These are phyloP conservation scores for Neodiprion fabricii DNA, from an alignment of 1,140 invertebrate genomes.

Conservation along the genomic window DNA sequence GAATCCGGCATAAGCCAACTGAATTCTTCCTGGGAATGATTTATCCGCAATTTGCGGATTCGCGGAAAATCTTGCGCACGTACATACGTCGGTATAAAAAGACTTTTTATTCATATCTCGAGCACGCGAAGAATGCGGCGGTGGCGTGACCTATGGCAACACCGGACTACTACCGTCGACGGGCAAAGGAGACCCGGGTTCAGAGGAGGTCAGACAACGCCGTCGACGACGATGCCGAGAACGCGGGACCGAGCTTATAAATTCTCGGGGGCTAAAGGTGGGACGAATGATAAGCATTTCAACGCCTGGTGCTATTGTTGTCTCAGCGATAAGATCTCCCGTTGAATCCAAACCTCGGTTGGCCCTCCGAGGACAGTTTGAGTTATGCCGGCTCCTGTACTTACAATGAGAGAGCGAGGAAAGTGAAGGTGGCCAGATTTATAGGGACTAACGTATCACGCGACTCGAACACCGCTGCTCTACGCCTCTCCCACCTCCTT, in stretches of 20 bases:
- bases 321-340: slow-evolving; percentile 46
- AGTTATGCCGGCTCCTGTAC: slow-evolving; percentile 37
- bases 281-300: slow-evolving; percentile 43
- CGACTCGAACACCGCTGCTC: slow-evolving; percentile 24
- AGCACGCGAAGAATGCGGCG: not conserved
- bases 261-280: slow-evolving; percentile 12
- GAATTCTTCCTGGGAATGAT: too few relatives aligned
- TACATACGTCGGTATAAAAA: too few relatives aligned
- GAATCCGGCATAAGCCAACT: too few relatives aligned
- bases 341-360: slow-evolving; percentile 40
- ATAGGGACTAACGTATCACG: slow-evolving; percentile 39
- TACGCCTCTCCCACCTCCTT: not conserved
- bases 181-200: not conserved
- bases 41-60: too few relatives aligned
- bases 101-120: too few relatives aligned
- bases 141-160: slow-evolving; percentile 4
- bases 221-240: not conserved
- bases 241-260: not conserved
- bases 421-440: slow-evolving; percentile 26
- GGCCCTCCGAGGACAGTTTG: slow-evolving; percentile 34
- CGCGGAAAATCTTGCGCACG: too few relatives aligned
- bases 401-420: slow-evolving; percentile 23
- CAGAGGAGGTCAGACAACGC: not conserved
- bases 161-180: not conserved
- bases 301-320: slow-evolving; percentile 44